phyloP scores from a whole-genome alignment of 2,113 vertebrate species.

The Aegotheles bennettii region DNA sequence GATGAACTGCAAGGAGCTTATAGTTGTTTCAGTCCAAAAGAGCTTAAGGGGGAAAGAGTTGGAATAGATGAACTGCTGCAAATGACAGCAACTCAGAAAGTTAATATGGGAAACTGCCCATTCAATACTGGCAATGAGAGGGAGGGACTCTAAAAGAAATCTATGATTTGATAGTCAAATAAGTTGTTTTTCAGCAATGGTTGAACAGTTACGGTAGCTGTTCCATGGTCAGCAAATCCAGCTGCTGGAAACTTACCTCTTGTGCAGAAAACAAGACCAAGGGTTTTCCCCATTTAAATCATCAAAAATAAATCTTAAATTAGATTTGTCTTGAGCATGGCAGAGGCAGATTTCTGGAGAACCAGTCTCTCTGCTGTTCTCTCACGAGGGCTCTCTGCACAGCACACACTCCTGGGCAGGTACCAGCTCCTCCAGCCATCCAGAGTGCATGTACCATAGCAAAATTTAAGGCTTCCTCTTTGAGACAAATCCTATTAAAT shows the following conservation, averaged over 20 bases:
- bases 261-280: neutral
- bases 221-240: neutral
- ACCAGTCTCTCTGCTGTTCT: neutral
- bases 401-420: neutral
- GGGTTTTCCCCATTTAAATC: neutral
- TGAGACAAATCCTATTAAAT: neutral
- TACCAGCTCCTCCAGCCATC: neutral
- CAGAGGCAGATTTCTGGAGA: neutral
- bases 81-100: neutral
- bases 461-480: neutral
- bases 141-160: neutral
- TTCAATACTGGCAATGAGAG: neutral
- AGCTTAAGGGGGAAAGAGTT: neutral
- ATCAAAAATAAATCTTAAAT: neutral
- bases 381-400: neutral
- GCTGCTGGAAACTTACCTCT: neutral
- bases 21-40: neutral
- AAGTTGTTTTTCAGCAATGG: neutral
- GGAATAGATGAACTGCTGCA: neutral
- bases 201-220: neutral
- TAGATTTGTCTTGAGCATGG: neutral
- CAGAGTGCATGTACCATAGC: neutral
- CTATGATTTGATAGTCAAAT: neutral
- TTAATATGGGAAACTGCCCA: neutral
- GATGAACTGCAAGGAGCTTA: slow-evolving; percentile 24